Base-by-base conservation (phyloP, 2,888 invertebrate species). In the Raillietiella orientalis region DNA sequence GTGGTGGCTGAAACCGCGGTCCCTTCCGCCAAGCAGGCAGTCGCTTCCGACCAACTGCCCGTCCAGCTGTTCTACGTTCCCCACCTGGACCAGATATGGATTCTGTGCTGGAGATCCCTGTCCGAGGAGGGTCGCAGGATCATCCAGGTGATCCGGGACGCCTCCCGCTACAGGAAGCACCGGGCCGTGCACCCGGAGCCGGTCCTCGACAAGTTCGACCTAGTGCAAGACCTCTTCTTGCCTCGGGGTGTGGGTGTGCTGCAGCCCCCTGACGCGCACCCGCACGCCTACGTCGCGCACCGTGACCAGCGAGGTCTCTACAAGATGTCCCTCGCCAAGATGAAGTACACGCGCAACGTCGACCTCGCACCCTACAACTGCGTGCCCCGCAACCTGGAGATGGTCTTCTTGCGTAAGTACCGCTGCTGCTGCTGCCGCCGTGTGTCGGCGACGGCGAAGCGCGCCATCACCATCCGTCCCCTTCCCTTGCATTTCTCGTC, bases 221-320 rank as follows among this genome's bases (percentile, higher is more conserved):
- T 65, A 35, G 65, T 66, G 4, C 53, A 55, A 34, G 55, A 56
- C 28, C 45, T 63, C 15, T 62, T 58, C 41, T 54, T 62, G 33
- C 62, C 62, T 4, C 55, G 57, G 11, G 41, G 53, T 14, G 55
- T 57, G 46, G 58, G n/a, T n/a, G n/a, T n/a, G n/a, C n/a, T n/a
- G n/a, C n/a, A n/a, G n/a, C n/a, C n/a, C n/a, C n/a, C n/a, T n/a
- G n/a, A n/a, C n/a, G n/a, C n/a, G n/a, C n/a, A n/a, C n/a, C n/a
- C n/a, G n/a, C 65, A 63, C 41, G 67, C 64, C 21, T 69, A 66
- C 42, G 65, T 66, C 22, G 62, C 62, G 21, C 66, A 67, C 42
- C 58, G 58, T 28, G 62, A 63, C 40, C 64, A 66, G 38, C 49
- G 62, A 29, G 65, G 63, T 12, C 52, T 67, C 39, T 65, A 64